Base-by-base conservation (phyloP, 2,113 vertebrate genomes). In the Thinocorus orbignyianus region DNA sequence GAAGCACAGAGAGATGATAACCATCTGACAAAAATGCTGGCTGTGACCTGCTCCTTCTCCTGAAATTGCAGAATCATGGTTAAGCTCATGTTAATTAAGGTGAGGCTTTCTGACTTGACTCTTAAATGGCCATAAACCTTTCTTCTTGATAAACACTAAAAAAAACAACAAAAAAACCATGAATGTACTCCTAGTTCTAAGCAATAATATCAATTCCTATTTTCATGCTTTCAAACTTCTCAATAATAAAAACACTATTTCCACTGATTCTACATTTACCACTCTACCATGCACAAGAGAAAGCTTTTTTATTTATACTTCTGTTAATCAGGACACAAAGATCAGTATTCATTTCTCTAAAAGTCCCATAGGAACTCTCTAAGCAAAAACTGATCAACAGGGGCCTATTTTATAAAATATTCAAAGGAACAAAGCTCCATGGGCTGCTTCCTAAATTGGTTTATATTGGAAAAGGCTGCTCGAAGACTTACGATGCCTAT, bases 231-330 rank as follows among this genome's bases (percentile, higher is more conserved):
- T 91, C 95, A 64, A 95, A 83, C 79, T 83, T 58, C 86, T 71
- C 16, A 51, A 44, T 39, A 92, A 97, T 35, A 52, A 94, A 76
- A 91, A 94, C 33, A 64, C 73, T 81, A 71, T 83, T 44, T 15
- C 55, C 51, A 77, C 84, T 28, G 48, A 82, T 92, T 90, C 86
- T 82, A 60, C 61, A 90, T 49, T 80, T 12, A 61, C 7, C 33
- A 9, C 31, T 54, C 54, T 22, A 76, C 66, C 93, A 86, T 25
- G 70, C 55, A 96, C 80, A 72, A 85, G 81, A 97, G 52, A 86
- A 92, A 94, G 77, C 49, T 83, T 93, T 46, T 61, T 95, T 77
- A 84, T 88, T 97, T 87, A 71, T 57, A 54, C 17, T 68, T 64
- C 70, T 65, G 35, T 39, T 90, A 65, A 89, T 6, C 25, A 65